Evolutionary conservation across 2,888 invertebrate species (phyloP).

Genomic region (Drosophila paranaensis): DNA sequence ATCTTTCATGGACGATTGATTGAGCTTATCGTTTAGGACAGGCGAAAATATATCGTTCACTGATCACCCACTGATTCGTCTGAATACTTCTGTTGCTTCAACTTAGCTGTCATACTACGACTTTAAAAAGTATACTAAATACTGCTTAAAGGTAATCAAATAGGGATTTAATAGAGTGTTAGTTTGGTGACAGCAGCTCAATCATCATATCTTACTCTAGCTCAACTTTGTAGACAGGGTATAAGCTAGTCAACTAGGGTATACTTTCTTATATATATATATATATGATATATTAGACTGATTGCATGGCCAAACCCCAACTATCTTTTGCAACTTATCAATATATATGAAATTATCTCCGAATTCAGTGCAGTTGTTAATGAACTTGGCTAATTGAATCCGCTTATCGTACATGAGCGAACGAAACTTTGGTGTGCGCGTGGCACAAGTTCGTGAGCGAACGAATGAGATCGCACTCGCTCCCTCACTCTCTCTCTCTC

Average conservation of each 20-base stretch:
- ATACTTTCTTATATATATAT: background rate
- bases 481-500: background rate
- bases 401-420: conserved; percentile 2
- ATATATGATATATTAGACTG: background rate
- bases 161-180: background rate
- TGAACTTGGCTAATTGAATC: conserved; percentile 36
- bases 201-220: background rate
- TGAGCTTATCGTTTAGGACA: background rate
- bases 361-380: conserved; percentile 26
- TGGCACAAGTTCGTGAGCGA: conserved; percentile 24
- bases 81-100: background rate
- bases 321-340: conserved; percentile 1
- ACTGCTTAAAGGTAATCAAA: background rate
- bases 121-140: background rate
- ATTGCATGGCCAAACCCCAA: background rate
- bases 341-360: background rate
- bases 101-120: background rate
- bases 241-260: background rate
- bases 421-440: conserved; percentile 18
- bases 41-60: background rate
- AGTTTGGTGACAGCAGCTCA: background rate
- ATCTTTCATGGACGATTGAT: background rate
- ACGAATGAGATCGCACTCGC: conserved; percentile 17
- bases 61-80: too few species aligned
- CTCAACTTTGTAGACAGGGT: background rate